Evolutionary conservation across 2,888 invertebrate genomes (phyloP).

Genomic region (Euzophera pinguis): DNA sequence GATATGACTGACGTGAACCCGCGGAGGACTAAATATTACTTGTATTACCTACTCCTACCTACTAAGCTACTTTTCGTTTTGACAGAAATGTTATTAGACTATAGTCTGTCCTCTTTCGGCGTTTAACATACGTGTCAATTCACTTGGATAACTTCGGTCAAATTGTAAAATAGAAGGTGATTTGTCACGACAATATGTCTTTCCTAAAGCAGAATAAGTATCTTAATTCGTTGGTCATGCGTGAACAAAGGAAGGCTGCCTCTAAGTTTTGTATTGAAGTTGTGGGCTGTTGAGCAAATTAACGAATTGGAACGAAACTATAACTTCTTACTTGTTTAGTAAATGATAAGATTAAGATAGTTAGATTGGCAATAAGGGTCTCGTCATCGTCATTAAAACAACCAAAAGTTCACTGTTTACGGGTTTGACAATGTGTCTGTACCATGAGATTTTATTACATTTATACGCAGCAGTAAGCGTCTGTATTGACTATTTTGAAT

Average conservation of each 20-base stretch:
- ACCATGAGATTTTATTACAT: no score
- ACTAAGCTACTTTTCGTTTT: not conserved
- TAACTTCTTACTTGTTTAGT: no score
- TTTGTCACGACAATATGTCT: slow-evolving; percentile 5
- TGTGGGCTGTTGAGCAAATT: not conserved
- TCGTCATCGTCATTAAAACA: no score
- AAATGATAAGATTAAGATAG: no score
- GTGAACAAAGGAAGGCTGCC: slow-evolving; percentile 1
- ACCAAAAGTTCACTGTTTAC: no score
- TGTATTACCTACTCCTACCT: not conserved
- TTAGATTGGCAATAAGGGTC: no score
- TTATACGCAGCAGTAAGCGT: no score
- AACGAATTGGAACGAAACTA: not conserved
- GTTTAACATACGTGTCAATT: not conserved
- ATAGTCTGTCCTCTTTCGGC: not conserved
- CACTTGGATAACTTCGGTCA: not conserved
- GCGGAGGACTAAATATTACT: no score
- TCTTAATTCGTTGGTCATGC: slow-evolving; percentile 6
- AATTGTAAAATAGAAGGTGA: not conserved
- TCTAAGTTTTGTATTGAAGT: not conserved
- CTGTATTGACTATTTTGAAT: no score
- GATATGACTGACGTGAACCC: no score
- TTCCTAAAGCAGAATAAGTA: not conserved
- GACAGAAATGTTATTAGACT: not conserved
- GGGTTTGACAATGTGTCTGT: no score